Base-by-base conservation (phyloP, 2,113 vertebrate species). In the Ciconia stormi region DNA sequence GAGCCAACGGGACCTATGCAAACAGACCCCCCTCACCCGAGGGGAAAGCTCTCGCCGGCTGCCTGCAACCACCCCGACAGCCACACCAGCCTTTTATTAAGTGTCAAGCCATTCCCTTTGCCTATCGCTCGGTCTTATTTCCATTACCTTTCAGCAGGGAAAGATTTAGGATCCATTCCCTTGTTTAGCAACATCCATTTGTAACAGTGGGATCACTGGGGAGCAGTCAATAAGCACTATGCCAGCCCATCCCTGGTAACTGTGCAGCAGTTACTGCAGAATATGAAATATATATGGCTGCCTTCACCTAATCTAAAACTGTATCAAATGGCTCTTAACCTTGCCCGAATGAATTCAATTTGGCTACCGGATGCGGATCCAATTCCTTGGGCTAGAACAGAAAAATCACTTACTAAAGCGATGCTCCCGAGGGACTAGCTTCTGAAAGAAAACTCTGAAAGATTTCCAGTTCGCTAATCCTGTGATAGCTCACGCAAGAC, bases 321-420 rank as follows among this genome's bases (percentile, higher is more conserved):
- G 90, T 92, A 97, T 96, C 92, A 97, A 93, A 95, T 42, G 81
- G 89, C 91, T 97, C 90, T 95, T 96, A 96, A 97, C 95, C 94
- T 90, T 90, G 95, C 97, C 94, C 83, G 82, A 96, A 94, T 87
- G 95, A 97, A 97, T 97, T 97, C 95, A 97, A 92, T 97, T 97
- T 97, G 96, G 97, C 95, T 95, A 95, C 95, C 7, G 89, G 95
- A 89, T 95, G 92, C 53, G 23, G 92, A 97, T 96, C 85, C 96
- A 97, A 96, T 94, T 91, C 97, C 93, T 96, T 96, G 95, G 96
- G 95, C 91, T 97, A 95, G 95, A 97, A 95, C 90, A 95, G 91
- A 95, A 94, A 96, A 97, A 97, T 95, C 95, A 93, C 89, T 93
- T 89, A 89, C 91, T 94, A 89, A 93, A 92, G 95, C 22, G 26